Evolutionary conservation across 2,113 vertebrate genomes (phyloP).

Genomic region (Psittacula cyanocephala): DNA sequence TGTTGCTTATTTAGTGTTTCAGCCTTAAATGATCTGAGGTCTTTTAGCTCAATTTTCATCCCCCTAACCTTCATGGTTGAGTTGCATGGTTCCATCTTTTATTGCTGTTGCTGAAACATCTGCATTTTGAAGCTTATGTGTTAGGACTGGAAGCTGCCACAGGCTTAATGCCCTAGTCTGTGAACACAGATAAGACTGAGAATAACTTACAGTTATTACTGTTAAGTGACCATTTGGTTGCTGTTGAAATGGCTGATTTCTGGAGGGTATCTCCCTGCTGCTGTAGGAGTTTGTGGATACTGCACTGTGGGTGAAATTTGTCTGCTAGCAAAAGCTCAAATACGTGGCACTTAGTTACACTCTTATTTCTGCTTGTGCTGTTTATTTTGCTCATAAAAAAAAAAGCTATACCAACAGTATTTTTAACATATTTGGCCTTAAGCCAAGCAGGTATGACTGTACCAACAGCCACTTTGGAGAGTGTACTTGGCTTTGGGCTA

Average conservation of each 20-base stretch:
- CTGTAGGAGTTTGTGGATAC: background rate
- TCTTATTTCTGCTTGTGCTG: background rate
- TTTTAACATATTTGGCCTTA: background rate
- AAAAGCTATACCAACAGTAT: background rate
- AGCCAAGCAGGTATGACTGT: background rate
- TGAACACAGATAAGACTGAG: background rate
- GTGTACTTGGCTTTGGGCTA: background rate
- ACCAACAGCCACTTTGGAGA: background rate
- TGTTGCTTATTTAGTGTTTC: background rate
- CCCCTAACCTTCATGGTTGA: background rate
- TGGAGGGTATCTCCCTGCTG: background rate
- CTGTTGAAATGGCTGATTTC: background rate
- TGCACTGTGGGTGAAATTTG: background rate
- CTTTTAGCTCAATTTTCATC: rapidly evolving
- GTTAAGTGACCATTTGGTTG: background rate
- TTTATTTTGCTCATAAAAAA: background rate
- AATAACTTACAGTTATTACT: background rate
- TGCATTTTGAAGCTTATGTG: background rate
- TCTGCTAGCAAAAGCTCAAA: background rate
- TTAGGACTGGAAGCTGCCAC: background rate
- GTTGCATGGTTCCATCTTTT: background rate
- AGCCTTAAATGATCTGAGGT: background rate
- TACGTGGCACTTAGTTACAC: rapidly evolving
- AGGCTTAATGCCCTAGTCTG: background rate
- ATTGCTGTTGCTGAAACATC: background rate